A percentile compares a stretch with the other conserved stretches of the same genome.
Evolutionary conservation across 2,888 invertebrate genomes (phyloP).

Genomic region (Tachina grossa): DNA sequence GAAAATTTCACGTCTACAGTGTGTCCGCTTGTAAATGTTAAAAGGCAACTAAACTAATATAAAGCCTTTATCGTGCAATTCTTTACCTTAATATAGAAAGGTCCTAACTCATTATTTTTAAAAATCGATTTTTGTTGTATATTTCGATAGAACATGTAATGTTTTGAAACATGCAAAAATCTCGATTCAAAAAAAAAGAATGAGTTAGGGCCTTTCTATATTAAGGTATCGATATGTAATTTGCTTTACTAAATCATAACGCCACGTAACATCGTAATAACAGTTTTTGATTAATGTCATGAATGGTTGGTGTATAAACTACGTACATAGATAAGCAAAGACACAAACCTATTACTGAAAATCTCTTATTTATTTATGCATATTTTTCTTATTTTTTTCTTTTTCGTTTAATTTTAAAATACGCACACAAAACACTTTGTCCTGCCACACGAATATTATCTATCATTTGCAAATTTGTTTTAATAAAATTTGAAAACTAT

Average conservation of each 20-base stretch:
- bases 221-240: too few species aligned
- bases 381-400: constrained; percentile 69
- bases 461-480: constrained; percentile 61
- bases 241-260: constrained; percentile 1
- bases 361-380: constrained; percentile 25
- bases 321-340: constrained; percentile 28
- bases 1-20: constrained; percentile 1
- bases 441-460: constrained; percentile 39
- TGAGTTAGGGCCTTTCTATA: too few species aligned
- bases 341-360: constrained; percentile 26
- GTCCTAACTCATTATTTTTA: too few species aligned
- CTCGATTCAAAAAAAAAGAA: too few species aligned
- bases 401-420: constrained; percentile 72
- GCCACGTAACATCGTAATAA: background rate
- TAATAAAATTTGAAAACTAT: constrained; percentile 40
- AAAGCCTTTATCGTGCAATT: background rate
- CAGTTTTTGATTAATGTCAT: constrained; percentile 13
- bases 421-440: constrained; percentile 52
- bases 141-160: too few species aligned
- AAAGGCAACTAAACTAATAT: background rate
- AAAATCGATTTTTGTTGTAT: too few species aligned
- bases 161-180: too few species aligned
- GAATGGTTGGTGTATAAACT: constrained; percentile 57
- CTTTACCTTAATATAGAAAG: too few species aligned
- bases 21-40: constrained; percentile 8